Percentiles rank a stretch among this genome's conserved stretches.
These are phyloP conservation scores for Epiblema foenella DNA, from an alignment of 2,888 invertebrate species.

Conservation along the genomic window DNA sequence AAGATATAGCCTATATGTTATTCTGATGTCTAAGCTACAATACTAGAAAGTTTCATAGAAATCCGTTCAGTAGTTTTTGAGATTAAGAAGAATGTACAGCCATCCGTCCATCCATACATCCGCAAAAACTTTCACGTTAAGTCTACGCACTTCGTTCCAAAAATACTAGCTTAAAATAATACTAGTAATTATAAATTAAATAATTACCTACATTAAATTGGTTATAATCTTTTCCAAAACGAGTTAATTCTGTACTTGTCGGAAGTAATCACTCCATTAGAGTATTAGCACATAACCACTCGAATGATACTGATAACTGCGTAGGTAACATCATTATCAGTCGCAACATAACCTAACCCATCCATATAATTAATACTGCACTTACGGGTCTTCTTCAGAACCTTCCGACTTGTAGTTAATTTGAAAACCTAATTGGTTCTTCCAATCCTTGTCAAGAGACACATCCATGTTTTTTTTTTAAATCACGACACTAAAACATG, in stretches of 20 bases:
- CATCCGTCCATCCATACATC: too few relatives aligned
- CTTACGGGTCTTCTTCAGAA: constrained; percentile 81
- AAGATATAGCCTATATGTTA: too few relatives aligned
- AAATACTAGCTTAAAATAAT: background rate
- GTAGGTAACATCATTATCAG: constrained; percentile 20
- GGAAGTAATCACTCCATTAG: constrained; percentile 14
- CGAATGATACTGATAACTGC: constrained; percentile 30
- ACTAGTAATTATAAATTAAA: background rate
- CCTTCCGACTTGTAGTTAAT: constrained; percentile 80
- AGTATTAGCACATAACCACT: constrained; percentile 31
- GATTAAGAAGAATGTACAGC: too few relatives aligned
- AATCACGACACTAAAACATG: constrained; percentile 37
- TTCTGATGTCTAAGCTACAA: too few relatives aligned
- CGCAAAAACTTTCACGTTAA: background rate
- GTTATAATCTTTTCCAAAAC: background rate
- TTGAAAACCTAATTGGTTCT: constrained; percentile 76
- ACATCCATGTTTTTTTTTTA: constrained; percentile 59
- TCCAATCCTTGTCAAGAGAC: constrained; percentile 78
- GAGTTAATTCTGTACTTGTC: constrained; percentile 7
- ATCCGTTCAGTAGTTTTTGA: too few relatives aligned
- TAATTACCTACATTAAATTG: background rate
- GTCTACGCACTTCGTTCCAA: background rate
- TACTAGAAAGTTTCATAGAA: too few relatives aligned
- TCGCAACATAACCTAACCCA: constrained; percentile 12
- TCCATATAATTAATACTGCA: constrained; percentile 45